A percentile compares a stretch with the other conserved stretches of the same genome.
phyloP scores from a whole-genome alignment of 2,797 vertebrate genomes.

The Protonibea diacanthus region DNA sequence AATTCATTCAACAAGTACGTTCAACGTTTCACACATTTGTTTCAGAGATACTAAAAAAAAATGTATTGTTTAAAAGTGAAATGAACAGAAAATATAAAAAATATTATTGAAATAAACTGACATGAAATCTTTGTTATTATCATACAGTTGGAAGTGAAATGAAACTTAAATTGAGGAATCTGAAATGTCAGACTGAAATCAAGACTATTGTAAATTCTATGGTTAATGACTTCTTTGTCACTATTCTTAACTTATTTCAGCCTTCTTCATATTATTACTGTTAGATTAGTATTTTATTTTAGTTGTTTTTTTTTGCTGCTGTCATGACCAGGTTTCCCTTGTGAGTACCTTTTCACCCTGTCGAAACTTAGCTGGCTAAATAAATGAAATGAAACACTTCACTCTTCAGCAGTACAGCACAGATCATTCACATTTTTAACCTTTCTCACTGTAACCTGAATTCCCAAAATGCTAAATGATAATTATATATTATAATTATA shows the following conservation, averaged over 20 bases:
- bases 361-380: not conserved
- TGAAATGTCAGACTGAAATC: not conserved
- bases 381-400: not conserved
- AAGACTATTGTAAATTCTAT: not conserved
- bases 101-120: not conserved
- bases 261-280: not conserved
- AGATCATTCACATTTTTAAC: not conserved
- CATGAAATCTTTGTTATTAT: not conserved
- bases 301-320: not conserved
- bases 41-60: not conserved
- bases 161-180: not conserved
- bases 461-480: not conserved
- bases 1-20: not conserved
- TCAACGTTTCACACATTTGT: not conserved
- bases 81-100: not conserved
- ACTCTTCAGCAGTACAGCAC: not conserved
- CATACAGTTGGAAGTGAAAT: not conserved
- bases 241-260: not conserved
- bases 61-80: not conserved
- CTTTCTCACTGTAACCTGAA: not conserved
- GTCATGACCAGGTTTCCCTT: not conserved
- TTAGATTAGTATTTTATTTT: not conserved
- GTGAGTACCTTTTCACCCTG: not conserved
- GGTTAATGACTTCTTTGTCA: not conserved
- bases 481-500: not conserved